Evolutionary conservation across 2,888 invertebrate species (phyloP), one percentile per base, ranked within the genome.

Genomic region (Phengaris arion): DNA sequence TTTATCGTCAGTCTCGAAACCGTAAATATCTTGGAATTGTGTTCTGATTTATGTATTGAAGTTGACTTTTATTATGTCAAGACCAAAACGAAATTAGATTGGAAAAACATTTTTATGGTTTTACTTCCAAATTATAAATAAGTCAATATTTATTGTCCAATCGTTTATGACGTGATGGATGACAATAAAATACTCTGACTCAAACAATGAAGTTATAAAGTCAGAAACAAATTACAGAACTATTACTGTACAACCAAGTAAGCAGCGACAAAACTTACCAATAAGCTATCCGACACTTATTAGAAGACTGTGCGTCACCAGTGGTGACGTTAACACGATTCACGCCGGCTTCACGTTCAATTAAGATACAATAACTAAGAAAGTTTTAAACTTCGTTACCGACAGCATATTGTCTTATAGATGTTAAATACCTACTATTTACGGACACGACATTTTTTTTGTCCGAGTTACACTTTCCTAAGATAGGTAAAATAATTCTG

Each of bases 61-160:
- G 59, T 64, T 64, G 59, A 64, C 59, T 64, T 64, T 64, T 64
- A 35, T 64, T 4, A 64, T 64, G 10, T 22, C 22, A 10, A 35
- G 59, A 64, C 59, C 59, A 12, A 64, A 59, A 35, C 59, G 10
- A 22, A 22, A 64, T 64, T 22, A 64, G 22, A 64, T 64, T 64
- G 59, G 35, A 35, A 35, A 35, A 35, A 35, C 59, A 35, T 10
- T 64, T 35, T 64, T 64, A 22, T 13, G 54, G 54, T 5, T 10
- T 54, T 13, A 3, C 13, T 54, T 5, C 13, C 35, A 35, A 35
- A 35, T 35, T 35, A 35, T 35, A 35, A 35, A 35, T 35, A 35
- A 35, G 35, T 35, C 35, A 35, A 35, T 35, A 35, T 22, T 22
- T 35, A 35, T 13, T 54, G 6, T 54, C 5, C 13, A 5, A 12